These are phyloP conservation scores for Drosophila rellima DNA, from an alignment of 2,888 invertebrate genomes.

Conservation along the genomic window DNA sequence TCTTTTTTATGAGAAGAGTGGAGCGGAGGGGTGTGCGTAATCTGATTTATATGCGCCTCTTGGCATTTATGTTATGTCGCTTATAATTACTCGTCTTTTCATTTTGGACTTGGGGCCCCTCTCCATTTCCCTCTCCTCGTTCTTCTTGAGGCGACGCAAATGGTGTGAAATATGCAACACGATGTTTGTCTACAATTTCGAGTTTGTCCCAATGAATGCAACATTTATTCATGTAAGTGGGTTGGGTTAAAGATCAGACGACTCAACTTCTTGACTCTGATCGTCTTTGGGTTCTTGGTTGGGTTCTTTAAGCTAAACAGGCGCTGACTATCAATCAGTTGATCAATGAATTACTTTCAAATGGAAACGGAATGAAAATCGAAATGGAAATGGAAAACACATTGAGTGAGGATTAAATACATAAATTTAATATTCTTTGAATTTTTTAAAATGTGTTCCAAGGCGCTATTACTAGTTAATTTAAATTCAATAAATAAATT, in stretches of 20 bases:
- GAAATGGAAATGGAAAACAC: conserved; percentile 10
- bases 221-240: conserved; percentile 48
- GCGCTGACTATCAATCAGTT: conserved; percentile 30
- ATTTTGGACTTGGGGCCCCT: conserved; percentile 44
- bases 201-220: conserved; percentile 27
- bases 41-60: conserved; percentile 72
- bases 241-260: conserved; percentile 56
- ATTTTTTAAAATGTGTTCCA: too few species aligned
- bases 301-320: conserved; percentile 4
- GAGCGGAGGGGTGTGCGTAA: conserved; percentile 31
- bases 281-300: conserved; percentile 1
- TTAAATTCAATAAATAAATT: too few species aligned
- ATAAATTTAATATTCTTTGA: background rate
- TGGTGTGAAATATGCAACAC: conserved; percentile 33
- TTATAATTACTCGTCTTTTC: conserved; percentile 67
- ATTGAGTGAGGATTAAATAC: background rate
- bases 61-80: conserved; percentile 71
- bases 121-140: background rate
- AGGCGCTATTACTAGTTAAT: too few species aligned
- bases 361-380: conserved; percentile 10
- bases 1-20: background rate
- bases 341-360: conserved; percentile 12
- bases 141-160: conserved; percentile 10
- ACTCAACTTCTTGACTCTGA: conserved; percentile 5
- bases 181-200: conserved; percentile 4